Percentiles rank a stretch among this genome's conserved stretches.
Evolutionary conservation across 1,140 invertebrate species (phyloP).

Genomic region (Tetraneura akinire): DNA sequence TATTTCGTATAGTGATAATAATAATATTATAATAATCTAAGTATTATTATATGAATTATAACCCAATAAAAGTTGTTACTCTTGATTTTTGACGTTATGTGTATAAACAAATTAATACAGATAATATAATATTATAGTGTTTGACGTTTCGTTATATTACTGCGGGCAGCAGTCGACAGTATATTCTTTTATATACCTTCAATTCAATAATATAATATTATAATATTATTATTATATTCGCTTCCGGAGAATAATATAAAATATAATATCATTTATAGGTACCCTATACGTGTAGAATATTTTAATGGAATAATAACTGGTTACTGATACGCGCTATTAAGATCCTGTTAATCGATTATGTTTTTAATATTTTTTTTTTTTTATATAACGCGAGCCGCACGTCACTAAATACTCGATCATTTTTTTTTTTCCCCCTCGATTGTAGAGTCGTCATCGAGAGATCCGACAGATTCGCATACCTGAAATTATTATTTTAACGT

Average conservation of each 20-base stretch:
- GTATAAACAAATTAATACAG: slow-evolving; percentile 33
- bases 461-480: not conserved
- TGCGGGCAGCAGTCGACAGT: too few species aligned
- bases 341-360: slow-evolving; percentile 6
- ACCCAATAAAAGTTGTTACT: not conserved
- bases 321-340: not conserved
- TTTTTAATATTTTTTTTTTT: not conserved
- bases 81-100: slow-evolving; percentile 7
- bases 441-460: not conserved
- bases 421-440: not conserved
- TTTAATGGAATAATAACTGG: not conserved
- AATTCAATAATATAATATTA: too few species aligned
- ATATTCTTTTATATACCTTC: too few species aligned
- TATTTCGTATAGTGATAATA: not conserved
- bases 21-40: not conserved
- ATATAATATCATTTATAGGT: too few species aligned
- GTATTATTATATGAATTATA: not conserved
- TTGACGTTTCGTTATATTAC: not conserved
- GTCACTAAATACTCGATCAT: slow-evolving; percentile 24
- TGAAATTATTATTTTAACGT: not conserved
- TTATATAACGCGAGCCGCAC: too few species aligned
- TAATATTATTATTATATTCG: not conserved
- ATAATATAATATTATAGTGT: not conserved
- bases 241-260: not conserved
- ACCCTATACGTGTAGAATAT: too few species aligned